Base-by-base conservation (phyloP, 2,888 invertebrate species). In the Scaeva pyrastri region DNA sequence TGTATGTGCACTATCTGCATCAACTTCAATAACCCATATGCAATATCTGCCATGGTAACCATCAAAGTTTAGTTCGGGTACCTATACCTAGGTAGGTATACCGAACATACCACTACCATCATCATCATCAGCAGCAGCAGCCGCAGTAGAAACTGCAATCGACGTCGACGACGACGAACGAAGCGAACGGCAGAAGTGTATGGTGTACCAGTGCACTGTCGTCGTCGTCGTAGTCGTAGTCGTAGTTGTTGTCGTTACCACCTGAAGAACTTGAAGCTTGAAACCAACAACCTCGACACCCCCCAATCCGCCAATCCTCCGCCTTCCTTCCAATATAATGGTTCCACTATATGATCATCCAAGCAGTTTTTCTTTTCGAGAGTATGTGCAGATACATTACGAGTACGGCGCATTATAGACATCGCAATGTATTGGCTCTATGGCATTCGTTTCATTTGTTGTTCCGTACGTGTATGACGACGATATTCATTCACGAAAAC, bases 401-500 rank as follows among this genome's bases (percentile, higher is more conserved):
- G 66, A 48, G 48, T 48, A 66, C 56, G 23, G 52, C 31, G 71
- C 71, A 56, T 41, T 71, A 71, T 58, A 62, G 64, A 75, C 80
- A 85, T 76, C 64, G 75, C 80, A 84, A 81, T 80, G 81, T 73
- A 76, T 72, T 85, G 84, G 64, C 41, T 55, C 48, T 52, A 41
- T 74, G 80, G 80, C 75, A 85, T 75, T 84, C 84, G 84, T 75
- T 73, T 77, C 55, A 78, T 78, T 73, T 73, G 78, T 73, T 74
- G 79, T 83, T 84, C 55, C 81, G 81, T 74, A 76, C 71, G 66
- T 84, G 71, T 70, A 55, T 64, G 55, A 77, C 84, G 76, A 78
- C 76, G 74, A 82, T 82, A 82, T 87, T 87, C 86, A 87, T 87
- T 87, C 86, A 87, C 86, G 86, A 87, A 87, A 87, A 87, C 82